Evolutionary conservation across 2,113 vertebrate species (phyloP), one percentile per base, ranked within the genome.

Genomic region (Trochalopteron elliotii): DNA sequence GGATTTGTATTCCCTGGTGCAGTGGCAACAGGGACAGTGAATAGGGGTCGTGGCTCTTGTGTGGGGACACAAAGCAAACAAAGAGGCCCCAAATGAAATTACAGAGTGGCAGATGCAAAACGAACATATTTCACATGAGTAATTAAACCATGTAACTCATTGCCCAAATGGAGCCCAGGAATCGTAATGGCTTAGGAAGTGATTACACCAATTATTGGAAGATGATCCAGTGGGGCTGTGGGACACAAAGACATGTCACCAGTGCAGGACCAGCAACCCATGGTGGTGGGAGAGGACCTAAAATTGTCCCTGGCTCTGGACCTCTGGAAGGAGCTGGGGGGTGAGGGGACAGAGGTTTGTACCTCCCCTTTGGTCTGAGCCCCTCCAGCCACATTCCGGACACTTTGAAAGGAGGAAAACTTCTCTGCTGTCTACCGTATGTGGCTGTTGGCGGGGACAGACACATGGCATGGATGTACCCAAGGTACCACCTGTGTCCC

Each of bases 11-110:
- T 69, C 93, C 35, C 59, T 22, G 39, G 10, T 11, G 83, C 37
- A 12, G 90, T 4, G 2, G 85, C 85, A 56, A 56, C 16, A 2
- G 89, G 55, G 83, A 47, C 44, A 35, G 80, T 9, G 64, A 92
- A 80, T 47, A 35, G 91, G 57, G 96, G 87, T 84, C 8, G 24
- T 45, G 89, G 87, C 86, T 87, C 91, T 89, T 91, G 87, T 94
- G 83, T 44, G 13, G 91, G 89, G 30, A 86, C 68, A 95, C 95
- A 94, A 91, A 94, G 93, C 80, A 27, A 89, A 94, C 89, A 91
- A 95, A 95, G 84, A 78, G 39, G 84, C 81, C 78, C 81, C 89
- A 89, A 83, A 35, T 28, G 68, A 53, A 96, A 87, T 67, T 49
- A 55, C 69, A 27, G 4, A 89, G 89, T 15, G 74, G 89, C 94